Conservation (phyloP, 2,797 vertebrate genomes). For the Siniperca obscura region DNA sequence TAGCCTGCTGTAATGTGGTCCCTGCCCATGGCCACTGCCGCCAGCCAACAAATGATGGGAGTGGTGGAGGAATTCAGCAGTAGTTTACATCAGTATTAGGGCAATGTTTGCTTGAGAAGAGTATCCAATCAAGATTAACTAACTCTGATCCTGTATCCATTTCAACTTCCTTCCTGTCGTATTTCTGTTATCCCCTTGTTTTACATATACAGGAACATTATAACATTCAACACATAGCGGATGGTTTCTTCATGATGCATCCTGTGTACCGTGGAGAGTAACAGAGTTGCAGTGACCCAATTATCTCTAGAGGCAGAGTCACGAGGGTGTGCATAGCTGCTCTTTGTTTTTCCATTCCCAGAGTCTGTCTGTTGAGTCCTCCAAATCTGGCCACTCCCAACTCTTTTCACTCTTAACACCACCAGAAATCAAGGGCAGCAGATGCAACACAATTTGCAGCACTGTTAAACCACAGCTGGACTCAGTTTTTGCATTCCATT, state of each 20-base stretch:
- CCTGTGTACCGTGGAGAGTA: slow-evolving; percentile 22
- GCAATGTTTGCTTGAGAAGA: slow-evolving; percentile 11
- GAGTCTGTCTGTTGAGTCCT: slow-evolving; percentile 51
- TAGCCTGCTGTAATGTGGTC: slow-evolving; percentile 3
- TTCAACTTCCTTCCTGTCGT: not conserved
- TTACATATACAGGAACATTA: not conserved
- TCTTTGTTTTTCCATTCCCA: slow-evolving; percentile 67
- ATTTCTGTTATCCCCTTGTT: not conserved
- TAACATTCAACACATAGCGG: slow-evolving; percentile 2
- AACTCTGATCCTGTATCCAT: not conserved
- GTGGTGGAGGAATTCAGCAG: slow-evolving; percentile 25
- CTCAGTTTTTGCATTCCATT: slow-evolving; percentile 13
- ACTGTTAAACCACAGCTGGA: not conserved
- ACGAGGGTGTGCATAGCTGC: slow-evolving; percentile 66
- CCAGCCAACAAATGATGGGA: slow-evolving; percentile 30
- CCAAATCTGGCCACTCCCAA: slow-evolving; percentile 45
- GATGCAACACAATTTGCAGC: slow-evolving; percentile 36
- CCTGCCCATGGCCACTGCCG: slow-evolving; percentile 6
- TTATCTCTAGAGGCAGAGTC: slow-evolving; percentile 67
- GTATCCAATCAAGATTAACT: not conserved
- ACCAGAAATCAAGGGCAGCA: slow-evolving; percentile 46
- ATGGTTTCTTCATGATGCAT: slow-evolving; percentile 22
- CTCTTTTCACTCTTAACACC: slow-evolving; percentile 33
- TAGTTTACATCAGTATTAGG: slow-evolving; percentile 21
- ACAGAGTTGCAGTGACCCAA: slow-evolving; percentile 66